phyloP scores from a whole-genome alignment of 1,140 invertebrate genomes.

The Apis dorsata region DNA sequence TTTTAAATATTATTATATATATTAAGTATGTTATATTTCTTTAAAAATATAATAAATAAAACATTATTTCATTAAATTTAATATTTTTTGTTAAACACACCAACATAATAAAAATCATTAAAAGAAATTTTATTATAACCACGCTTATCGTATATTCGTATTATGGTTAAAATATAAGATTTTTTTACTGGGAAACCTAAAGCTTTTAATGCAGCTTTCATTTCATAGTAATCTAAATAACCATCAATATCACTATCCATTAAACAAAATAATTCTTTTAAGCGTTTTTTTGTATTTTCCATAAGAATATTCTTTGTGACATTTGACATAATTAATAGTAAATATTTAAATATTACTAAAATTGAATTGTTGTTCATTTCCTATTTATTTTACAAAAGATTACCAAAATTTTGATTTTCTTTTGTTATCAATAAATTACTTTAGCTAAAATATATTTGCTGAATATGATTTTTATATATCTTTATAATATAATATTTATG shows the following conservation, averaged over 20 bases:
- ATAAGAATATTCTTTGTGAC: neutral
- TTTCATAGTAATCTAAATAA: constrained; percentile 63
- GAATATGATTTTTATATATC: neutral
- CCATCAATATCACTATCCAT: constrained; percentile 64
- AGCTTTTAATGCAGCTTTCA: constrained; percentile 60
- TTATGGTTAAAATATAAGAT: constrained; percentile 51
- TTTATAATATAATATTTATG: neutral
- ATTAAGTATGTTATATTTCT: neutral
- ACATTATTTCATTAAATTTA: neutral
- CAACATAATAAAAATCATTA: constrained; percentile 61
- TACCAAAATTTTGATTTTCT: neutral
- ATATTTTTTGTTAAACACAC: constrained; percentile 10
- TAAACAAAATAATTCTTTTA: constrained; percentile 56
- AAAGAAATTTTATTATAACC: constrained; percentile 58
- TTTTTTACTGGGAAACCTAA: constrained; percentile 60
- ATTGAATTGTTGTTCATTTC: constrained; percentile 15
- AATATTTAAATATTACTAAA: neutral
- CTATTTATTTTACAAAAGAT: neutral
- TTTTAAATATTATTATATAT: neutral
- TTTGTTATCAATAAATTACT: neutral
- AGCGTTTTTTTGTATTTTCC: constrained; percentile 38
- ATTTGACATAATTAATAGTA: constrained; percentile 10
- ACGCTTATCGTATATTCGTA: constrained; percentile 58
- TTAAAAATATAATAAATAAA: neutral
- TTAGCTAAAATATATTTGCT: neutral